Percentiles rank a stretch among this genome's conserved stretches.
Evolutionary conservation across 35 echinoderm and acorn worm species (phyloP).

Genomic region (Apostichopus californicus): DNA sequence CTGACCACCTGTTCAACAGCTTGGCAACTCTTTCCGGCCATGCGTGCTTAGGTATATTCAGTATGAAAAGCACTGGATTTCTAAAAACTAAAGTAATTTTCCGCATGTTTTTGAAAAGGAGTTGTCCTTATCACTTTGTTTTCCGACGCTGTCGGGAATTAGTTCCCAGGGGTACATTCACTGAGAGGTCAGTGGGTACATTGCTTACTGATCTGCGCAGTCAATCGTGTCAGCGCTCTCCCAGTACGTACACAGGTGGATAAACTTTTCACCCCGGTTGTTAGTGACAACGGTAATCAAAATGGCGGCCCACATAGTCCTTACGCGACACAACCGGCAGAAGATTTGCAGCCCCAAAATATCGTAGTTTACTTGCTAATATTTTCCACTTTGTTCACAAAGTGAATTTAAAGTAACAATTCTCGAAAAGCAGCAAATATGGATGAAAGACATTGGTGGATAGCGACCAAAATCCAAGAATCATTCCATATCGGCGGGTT

Average conservation of each 20-base stretch:
- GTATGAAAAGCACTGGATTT: too few relatives aligned
- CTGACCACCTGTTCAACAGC: too few relatives aligned
- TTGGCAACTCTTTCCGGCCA: too few relatives aligned
- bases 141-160: too few relatives aligned
- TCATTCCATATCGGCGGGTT: constrained; percentile 99
- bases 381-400: neutral
- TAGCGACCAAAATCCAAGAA: constrained; percentile 99
- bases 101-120: too few relatives aligned
- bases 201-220: too few relatives aligned
- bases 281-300: constrained; percentile 75
- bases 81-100: too few relatives aligned
- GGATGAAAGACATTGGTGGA: constrained; percentile 99
- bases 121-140: too few relatives aligned
- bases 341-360: neutral
- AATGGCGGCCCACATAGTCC: constrained; percentile 73
- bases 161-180: too few relatives aligned
- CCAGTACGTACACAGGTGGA: neutral
- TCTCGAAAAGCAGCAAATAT: constrained; percentile 38
- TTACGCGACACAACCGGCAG: neutral
- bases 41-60: too few relatives aligned
- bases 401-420: neutral
- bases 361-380: neutral
- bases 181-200: too few relatives aligned
- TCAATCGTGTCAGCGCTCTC: too few relatives aligned
- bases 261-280: constrained; percentile 14